phyloP scores from a whole-genome alignment of 2,888 invertebrate species.

The Eupithecia subfuscata region DNA sequence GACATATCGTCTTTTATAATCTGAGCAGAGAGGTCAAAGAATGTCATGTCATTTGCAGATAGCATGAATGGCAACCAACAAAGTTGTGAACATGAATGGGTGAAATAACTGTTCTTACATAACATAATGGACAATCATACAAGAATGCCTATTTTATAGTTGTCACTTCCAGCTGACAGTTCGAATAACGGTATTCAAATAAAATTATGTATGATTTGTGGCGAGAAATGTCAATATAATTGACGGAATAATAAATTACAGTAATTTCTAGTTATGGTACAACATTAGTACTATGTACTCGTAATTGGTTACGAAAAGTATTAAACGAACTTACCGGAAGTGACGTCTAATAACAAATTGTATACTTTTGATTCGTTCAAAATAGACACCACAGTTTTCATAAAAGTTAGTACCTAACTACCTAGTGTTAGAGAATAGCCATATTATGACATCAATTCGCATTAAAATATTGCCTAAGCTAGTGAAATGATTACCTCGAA shows the following conservation, averaged over 20 bases:
- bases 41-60: constrained; percentile 27
- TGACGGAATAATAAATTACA: constrained; percentile 21
- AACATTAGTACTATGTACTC: neutral
- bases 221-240: constrained; percentile 31
- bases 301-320: neutral
- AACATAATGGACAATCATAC: constrained; percentile 24
- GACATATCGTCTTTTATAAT: constrained; percentile 23
- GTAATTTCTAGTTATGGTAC: constrained; percentile 1
- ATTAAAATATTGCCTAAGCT: neutral
- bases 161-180: constrained; percentile 27
- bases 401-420: neutral
- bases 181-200: constrained; percentile 31
- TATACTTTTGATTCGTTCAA: neutral
- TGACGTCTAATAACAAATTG: neutral
- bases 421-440: neutral
- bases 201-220: constrained; percentile 27
- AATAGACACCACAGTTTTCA: neutral
- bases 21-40: constrained; percentile 29
- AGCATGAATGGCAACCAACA: constrained; percentile 26
- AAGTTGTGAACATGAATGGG: constrained; percentile 34
- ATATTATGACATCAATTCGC: neutral
- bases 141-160: constrained; percentile 28
- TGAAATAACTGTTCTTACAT: constrained; percentile 36
- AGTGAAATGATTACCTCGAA: neutral
- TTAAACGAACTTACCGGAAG: neutral